Evolutionary conservation across 2,113 vertebrate genomes (phyloP).

Genomic region (Rhinoderma darwinii): DNA sequence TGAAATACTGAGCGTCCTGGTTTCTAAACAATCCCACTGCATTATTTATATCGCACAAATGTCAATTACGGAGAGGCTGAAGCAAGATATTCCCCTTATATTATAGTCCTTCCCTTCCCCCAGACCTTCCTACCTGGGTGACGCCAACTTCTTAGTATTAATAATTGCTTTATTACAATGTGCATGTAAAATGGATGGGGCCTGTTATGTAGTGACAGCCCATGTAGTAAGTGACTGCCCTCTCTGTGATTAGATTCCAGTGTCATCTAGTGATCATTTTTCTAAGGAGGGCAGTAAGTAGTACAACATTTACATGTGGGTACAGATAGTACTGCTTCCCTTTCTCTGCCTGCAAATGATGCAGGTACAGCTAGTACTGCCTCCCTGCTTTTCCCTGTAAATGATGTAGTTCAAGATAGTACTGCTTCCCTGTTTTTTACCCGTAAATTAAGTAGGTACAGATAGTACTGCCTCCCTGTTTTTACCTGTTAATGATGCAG

Average conservation of each 20-base stretch:
- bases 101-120: neutral
- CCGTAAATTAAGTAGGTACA: too few species aligned
- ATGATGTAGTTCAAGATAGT: neutral
- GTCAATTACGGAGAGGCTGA: neutral
- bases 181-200: neutral
- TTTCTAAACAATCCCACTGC: constrained; percentile 24
- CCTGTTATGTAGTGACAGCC: neutral
- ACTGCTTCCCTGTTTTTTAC: neutral
- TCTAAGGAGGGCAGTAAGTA: too few species aligned
- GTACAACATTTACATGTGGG: too few species aligned
- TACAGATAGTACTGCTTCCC: neutral
- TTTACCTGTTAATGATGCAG: too few species aligned
- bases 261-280: too few species aligned
- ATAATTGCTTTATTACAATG: neutral
- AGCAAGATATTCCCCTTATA: neutral
- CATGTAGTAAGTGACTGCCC: too few species aligned
- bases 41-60: neutral
- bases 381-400: neutral
- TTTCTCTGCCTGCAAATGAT: neutral
- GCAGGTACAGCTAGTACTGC: neutral
- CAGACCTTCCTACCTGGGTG: too few species aligned
- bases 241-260: too few species aligned
- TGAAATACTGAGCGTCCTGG: neutral
- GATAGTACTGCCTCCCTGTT: too few species aligned
- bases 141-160: too few species aligned